These are phyloP conservation scores for Bettongia penicillata DNA, from an alignment of 2,113 vertebrate species.

Conservation along the genomic window DNA sequence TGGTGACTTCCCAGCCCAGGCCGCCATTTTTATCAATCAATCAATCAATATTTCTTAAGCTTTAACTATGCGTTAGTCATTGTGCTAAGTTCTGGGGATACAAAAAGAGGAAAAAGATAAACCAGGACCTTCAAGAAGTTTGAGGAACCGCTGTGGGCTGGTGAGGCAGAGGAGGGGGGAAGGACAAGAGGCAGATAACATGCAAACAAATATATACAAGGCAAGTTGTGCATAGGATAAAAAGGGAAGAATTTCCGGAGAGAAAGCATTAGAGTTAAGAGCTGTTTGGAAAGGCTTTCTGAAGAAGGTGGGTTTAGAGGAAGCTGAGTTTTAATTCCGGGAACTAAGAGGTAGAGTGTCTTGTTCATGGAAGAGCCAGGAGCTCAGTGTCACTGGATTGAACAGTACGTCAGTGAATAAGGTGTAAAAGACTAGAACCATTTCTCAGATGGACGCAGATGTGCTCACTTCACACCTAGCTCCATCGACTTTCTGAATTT, in stretches of 20 bases:
- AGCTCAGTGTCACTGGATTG: not conserved
- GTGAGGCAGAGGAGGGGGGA: too few relatives aligned
- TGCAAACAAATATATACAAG: not conserved
- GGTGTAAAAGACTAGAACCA: not conserved
- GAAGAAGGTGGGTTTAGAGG: not conserved
- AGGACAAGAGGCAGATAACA: not conserved
- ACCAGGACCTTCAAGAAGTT: not conserved
- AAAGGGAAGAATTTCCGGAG: not conserved
- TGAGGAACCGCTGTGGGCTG: too few relatives aligned
- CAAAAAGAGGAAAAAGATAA: not conserved
- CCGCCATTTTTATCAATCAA: not conserved
- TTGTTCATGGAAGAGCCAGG: not conserved
- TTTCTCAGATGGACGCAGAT: not conserved
- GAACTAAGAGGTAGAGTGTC: not conserved
- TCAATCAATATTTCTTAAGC: not conserved
- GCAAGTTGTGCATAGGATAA: not conserved
- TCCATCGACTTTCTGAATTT: not conserved
- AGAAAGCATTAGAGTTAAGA: not conserved
- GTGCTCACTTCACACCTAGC: not conserved
- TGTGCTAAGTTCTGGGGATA: not conserved
- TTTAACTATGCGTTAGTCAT: not conserved
- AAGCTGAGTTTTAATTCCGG: not conserved
- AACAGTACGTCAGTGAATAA: too few relatives aligned
- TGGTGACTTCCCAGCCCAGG: not conserved
- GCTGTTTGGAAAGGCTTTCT: not conserved